A percentile compares a stretch with the other conserved stretches of the same genome.
phyloP scores from a whole-genome alignment of 2,113 vertebrate genomes.

The Notiomystis cincta region DNA sequence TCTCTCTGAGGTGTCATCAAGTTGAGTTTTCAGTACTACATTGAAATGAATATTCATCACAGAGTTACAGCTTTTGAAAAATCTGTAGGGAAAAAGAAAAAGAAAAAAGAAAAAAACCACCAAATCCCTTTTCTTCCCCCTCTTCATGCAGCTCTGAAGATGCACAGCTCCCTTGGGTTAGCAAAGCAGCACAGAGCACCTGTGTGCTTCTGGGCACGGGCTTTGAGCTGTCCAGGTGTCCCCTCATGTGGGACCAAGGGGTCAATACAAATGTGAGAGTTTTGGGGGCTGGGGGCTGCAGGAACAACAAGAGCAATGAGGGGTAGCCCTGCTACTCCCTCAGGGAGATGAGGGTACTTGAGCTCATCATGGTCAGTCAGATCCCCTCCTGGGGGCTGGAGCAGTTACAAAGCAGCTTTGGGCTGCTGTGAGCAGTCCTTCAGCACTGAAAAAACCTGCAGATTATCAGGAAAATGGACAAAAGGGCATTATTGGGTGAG shows the following conservation, averaged over 20 bases:
- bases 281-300: not conserved
- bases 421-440: not conserved
- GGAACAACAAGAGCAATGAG: not conserved
- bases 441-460: not conserved
- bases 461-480: not conserved
- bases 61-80: constrained; percentile 1
- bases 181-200: not conserved
- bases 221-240: not conserved
- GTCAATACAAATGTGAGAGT: not conserved
- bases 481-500: not conserved
- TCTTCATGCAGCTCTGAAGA: not conserved
- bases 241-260: not conserved
- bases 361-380: accelerated
- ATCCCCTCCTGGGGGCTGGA: not conserved
- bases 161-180: not conserved
- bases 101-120: not conserved
- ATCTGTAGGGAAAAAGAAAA: not conserved
- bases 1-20: constrained; percentile 18
- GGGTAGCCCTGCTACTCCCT: not conserved
- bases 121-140: not conserved
- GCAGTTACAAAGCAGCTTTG: accelerated
- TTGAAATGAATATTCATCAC: constrained; percentile 51
- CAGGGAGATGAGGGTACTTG: accelerated
- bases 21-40: constrained; percentile 33
- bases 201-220: accelerated